Base-by-base conservation (phyloP, 2,113 vertebrate species). In the Quiscalus mexicanus region DNA sequence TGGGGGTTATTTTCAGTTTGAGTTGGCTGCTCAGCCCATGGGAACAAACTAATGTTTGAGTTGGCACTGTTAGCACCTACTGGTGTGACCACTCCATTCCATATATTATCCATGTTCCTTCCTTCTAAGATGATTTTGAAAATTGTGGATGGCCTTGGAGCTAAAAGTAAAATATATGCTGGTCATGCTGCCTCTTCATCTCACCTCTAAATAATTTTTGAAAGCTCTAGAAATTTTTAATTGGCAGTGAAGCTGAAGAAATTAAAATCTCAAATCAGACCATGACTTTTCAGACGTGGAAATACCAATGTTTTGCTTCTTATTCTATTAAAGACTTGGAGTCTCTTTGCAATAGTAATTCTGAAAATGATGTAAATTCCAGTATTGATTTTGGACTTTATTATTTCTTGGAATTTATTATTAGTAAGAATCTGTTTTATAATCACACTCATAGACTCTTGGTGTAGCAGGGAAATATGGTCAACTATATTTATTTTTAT, bases 51-150 rank as follows among this genome's bases (percentile, higher is more conserved):
- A 44, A 35, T 31, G 21, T 37, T 81, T n/a, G 21, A 44, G 24
- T 13, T 58, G 22, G 17, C 20, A 11, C 10, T 30, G 6, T 39
- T 55, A 65, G 30, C 49, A 47, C 15, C 37, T 84, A 6, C 24
- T 47, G 5, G 6, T 18, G 19, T 47, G 45, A 47, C 31, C 22
- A 5, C 18, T 64, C 50, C 35, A 55, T 6, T 21, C 24, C 12
- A 5, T 24, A 6, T 44, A 53, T 74, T 42, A 27, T 47, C 9
- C 12, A 3, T 10, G 6, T 31, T 62, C 1, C 0, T 19, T 42
- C 78, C 21, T 63, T 74, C 45, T 73, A 37, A 68, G 18, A 20
- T 10, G 16, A 33, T 80, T 78, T 76, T 56, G 33, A 68, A n/a
- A 89, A 15, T 8, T 53, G 16, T 70, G 41, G 5, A 33, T 65